Evolutionary conservation across 1,140 invertebrate species (phyloP).

Genomic region (Dendroctonus valens): DNA sequence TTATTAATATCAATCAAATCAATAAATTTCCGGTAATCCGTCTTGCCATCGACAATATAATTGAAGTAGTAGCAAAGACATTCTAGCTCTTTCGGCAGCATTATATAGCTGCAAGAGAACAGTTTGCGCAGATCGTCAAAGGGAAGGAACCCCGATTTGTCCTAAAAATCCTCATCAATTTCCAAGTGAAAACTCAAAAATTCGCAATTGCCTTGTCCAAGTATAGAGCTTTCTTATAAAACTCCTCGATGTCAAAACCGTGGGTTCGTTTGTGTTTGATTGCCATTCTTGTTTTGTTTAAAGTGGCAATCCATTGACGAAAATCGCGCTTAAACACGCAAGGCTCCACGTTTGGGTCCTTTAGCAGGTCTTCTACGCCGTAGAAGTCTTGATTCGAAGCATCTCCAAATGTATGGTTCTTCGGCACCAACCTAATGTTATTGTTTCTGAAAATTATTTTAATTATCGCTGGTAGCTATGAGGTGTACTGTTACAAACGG

Average conservation of each 20-base stretch:
- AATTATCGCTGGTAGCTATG: neutral
- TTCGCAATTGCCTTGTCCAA: conserved; percentile 46
- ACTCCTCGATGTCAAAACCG: conserved; percentile 47
- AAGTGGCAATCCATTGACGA: conserved; percentile 48
- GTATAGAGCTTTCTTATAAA: conserved; percentile 52
- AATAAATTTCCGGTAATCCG: conserved; percentile 42
- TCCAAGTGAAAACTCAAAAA: neutral
- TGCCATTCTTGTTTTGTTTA: conserved; percentile 51
- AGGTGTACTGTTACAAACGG: conserved; percentile 42
- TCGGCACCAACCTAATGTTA: conserved; percentile 51
- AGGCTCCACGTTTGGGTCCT: conserved; percentile 45
- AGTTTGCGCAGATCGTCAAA: conserved; percentile 36
- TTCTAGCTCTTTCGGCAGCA: conserved; percentile 34
- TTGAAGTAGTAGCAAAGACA: conserved; percentile 31
- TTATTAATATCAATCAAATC: conserved; percentile 40
- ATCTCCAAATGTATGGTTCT: conserved; percentile 53
- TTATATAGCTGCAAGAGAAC: conserved; percentile 34
- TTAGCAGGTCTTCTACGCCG: conserved; percentile 51
- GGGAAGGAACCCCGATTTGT: conserved; percentile 37
- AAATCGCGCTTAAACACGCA: conserved; percentile 41
- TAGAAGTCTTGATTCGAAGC: conserved; percentile 48
- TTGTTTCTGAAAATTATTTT: conserved; percentile 45
- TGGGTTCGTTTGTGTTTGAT: conserved; percentile 48
- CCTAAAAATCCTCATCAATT: conserved; percentile 31
- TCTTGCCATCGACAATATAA: conserved; percentile 37